phyloP scores from a whole-genome alignment of 2,113 vertebrate species.

The Aythya baeri region DNA sequence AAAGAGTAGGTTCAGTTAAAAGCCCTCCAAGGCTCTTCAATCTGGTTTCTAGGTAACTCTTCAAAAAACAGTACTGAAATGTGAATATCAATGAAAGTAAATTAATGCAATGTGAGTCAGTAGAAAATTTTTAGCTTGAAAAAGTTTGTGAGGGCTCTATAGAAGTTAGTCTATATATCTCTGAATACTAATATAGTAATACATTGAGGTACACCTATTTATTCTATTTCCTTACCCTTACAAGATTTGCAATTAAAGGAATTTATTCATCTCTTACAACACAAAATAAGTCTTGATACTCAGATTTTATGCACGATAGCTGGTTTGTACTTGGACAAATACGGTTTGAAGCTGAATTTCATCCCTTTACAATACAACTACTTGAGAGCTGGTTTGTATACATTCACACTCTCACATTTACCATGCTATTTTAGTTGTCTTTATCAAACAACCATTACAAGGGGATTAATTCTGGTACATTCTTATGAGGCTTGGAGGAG shows the following conservation, averaged over 20 bases:
- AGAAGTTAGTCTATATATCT: background rate
- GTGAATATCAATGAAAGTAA: background rate
- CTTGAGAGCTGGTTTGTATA: background rate
- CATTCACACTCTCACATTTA: background rate
- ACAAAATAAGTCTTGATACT: background rate
- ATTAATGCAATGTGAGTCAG: background rate
- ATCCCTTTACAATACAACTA: background rate
- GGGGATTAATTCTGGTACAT: background rate
- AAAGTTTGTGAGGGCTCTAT: background rate
- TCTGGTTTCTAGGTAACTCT: background rate
- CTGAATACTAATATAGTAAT: background rate
- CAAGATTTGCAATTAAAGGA: background rate
- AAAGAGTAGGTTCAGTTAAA: background rate
- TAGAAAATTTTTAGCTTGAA: background rate
- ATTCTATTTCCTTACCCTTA: background rate
- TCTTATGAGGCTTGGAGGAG: background rate
- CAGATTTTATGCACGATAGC: background rate
- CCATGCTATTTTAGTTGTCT: background rate
- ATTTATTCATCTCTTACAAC: background rate
- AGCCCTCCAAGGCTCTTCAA: background rate
- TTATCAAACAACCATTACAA: background rate
- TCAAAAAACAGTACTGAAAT: background rate
- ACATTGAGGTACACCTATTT: background rate
- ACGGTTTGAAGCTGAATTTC: background rate
- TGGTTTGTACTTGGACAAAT: background rate